Conservation (phyloP, 2,113 vertebrate genomes). For the Calyptommatus sinebrachiatus region DNA sequence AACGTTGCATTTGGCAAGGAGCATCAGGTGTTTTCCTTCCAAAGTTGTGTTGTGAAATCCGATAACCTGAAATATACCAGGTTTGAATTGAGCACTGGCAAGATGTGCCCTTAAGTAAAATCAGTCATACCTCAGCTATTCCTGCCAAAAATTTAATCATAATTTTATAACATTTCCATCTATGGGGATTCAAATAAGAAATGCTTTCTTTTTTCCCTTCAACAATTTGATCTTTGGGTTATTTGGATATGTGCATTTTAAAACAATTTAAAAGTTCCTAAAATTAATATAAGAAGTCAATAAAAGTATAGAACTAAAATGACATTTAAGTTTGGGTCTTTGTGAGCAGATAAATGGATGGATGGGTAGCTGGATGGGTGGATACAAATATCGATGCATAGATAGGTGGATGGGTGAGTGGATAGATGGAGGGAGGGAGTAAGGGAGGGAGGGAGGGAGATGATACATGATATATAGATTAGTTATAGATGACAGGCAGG, state of each 20-base stretch:
- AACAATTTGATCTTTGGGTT: neutral
- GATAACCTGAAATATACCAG: neutral
- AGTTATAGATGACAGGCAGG: too few species aligned
- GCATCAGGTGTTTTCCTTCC: neutral
- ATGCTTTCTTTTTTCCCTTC: neutral
- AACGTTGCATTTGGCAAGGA: neutral
- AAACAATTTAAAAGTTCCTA: neutral
- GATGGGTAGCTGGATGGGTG: too few species aligned
- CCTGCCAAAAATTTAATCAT: neutral
- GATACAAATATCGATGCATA: too few species aligned
- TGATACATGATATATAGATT: too few species aligned
- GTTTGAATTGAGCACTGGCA: neutral
- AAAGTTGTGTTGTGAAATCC: neutral
- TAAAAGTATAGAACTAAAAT: too few species aligned
- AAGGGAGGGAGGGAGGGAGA: too few species aligned
- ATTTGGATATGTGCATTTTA: neutral
- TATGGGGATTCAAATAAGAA: neutral
- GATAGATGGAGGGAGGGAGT: too few species aligned
- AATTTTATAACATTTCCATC: constrained; percentile 11
- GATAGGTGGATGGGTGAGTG: too few species aligned
- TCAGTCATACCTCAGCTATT: neutral
- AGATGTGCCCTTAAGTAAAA: neutral
- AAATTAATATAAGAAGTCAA: too few species aligned
- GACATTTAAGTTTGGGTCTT: too few species aligned
- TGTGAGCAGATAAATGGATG: too few species aligned